Base-by-base conservation (phyloP, 2,797 vertebrate species). In the Pseudotriccus pelzelni region DNA sequence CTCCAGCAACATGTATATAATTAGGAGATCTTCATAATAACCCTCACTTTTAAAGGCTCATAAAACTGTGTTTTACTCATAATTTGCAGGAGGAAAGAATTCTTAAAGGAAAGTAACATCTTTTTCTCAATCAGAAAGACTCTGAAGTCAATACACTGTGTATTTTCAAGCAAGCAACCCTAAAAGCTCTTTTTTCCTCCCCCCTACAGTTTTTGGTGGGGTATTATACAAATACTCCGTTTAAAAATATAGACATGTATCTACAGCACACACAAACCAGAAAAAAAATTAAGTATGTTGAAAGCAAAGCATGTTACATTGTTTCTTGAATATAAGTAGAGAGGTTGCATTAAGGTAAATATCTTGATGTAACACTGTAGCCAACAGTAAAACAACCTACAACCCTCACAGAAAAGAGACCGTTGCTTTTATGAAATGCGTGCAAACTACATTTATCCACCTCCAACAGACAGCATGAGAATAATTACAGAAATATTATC, bases 11-110 rank as follows among this genome's bases (percentile, higher is more conserved):
- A 79, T 77, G 67, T 86, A 95, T 89, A 93, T 91, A 97, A 96
- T 94, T 95, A 82, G 80, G 69, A 94, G 80, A 95, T 90, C 76
- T 96, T 84, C 81, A 78, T 96, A 94, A 96, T 89, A 97, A 97
- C 91, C 93, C 80, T 94, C 52, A 79, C 94, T 91, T 93, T 96
- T 94, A 86, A 86, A 94, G 86, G 49, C 96, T 97, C 95, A 68
- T 91, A 97, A 95, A 96, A 56, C 44, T 63, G 34, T 1, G 23
- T 79, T 96, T 95, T 73, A 87, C 95, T 91, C 41, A 0, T 95
- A 83, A 96, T 92, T 85, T 97, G 56, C 79, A 91, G 80, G 78
- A 94, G 27, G 56, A 52, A 89, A 87, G 37, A 93, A 88, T 58
- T 68, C 11, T 80, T 91, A 94, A 94, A 73, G 82, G 84, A 92